These are phyloP conservation scores for Mohoua ochrocephala DNA, from an alignment of 2,113 vertebrate species.

Conservation along the genomic window DNA sequence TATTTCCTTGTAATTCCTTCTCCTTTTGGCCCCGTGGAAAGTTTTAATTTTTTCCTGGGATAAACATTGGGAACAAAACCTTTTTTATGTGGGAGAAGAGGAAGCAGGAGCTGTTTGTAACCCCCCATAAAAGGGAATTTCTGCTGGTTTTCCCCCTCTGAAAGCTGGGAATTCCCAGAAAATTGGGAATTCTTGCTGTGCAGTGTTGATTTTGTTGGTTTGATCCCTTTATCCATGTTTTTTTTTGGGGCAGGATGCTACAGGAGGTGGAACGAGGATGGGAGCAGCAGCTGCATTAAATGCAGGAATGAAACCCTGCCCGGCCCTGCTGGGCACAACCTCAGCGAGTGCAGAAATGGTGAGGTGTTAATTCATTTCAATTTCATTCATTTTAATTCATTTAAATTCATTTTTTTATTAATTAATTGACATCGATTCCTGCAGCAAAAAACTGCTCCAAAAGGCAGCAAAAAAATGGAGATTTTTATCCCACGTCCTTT, in stretches of 20 bases:
- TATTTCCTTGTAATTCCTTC: not conserved
- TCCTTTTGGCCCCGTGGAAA: not conserved
- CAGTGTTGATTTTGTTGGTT: not conserved
- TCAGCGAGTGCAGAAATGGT: slow-evolving; percentile 81
- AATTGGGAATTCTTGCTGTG: not conserved
- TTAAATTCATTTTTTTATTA: too few relatives aligned
- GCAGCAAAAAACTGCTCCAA: not conserved
- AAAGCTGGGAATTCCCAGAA: not conserved
- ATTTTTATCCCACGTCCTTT: not conserved
- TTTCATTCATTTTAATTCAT: not conserved
- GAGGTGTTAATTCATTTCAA: not conserved
- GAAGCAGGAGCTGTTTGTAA: not conserved
- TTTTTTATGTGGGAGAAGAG: not conserved
- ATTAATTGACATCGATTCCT: not conserved
- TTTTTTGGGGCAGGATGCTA: slow-evolving; percentile 78
- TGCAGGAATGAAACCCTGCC: slow-evolving; percentile 74
- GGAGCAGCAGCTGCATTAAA: slow-evolving; percentile 78
- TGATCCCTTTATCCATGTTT: not conserved
- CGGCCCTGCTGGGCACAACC: slow-evolving; percentile 45
- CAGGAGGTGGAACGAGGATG: slow-evolving; percentile 77
- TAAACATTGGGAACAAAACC: not conserved
- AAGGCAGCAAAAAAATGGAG: not conserved
- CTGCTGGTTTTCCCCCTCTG: not conserved
- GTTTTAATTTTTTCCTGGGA: not conserved
- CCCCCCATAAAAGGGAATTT: not conserved